Evolutionary conservation across 2,888 invertebrate species (phyloP).

Genomic region (Fragum whitleyi): DNA sequence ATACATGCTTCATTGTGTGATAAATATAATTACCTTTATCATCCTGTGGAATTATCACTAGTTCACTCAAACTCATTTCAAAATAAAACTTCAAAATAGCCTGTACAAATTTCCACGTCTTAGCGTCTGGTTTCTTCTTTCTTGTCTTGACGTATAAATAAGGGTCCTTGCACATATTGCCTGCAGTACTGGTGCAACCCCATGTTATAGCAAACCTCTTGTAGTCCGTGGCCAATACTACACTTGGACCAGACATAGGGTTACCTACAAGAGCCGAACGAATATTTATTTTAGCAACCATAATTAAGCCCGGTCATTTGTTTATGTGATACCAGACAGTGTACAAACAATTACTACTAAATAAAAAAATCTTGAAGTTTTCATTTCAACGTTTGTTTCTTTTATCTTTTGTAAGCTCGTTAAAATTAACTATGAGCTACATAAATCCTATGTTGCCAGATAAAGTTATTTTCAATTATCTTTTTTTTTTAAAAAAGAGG

Average conservation of each 20-base stretch:
- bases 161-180: background rate
- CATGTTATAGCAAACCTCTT: constrained; percentile 3
- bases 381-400: too few species aligned
- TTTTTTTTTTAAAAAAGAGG: too few species aligned
- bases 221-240: background rate
- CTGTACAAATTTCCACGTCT: background rate
- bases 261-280: background rate
- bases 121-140: background rate
- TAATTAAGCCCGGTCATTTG: too few species aligned
- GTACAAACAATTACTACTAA: too few species aligned
- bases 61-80: background rate
- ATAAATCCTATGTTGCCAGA: too few species aligned
- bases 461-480: too few species aligned
- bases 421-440: too few species aligned
- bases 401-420: too few species aligned
- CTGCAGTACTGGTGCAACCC: background rate
- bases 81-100: background rate
- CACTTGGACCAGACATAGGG: background rate
- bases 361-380: too few species aligned
- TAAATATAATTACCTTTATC: background rate
- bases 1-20: too few species aligned
- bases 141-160: background rate
- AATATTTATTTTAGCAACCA: too few species aligned
- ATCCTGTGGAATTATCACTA: background rate
- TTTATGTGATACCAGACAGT: too few species aligned